phyloP scores from a whole-genome alignment of 2,888 invertebrate species.

The Hirtodrosophila trivittata region DNA sequence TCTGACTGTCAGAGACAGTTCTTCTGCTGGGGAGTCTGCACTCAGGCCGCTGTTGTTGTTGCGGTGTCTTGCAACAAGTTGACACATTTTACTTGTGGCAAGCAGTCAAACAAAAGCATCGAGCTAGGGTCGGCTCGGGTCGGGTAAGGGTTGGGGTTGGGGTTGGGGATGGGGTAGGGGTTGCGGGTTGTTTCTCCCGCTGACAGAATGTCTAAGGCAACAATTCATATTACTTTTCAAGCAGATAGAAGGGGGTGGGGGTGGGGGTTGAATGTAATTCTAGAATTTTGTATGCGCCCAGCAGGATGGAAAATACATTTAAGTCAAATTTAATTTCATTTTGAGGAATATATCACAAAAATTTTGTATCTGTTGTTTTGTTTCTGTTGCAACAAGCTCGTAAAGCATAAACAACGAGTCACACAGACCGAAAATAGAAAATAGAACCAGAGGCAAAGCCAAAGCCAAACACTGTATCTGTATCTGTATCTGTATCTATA shows the following conservation, averaged over 20 bases:
- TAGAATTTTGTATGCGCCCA: constrained; percentile 13
- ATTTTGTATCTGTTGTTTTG: constrained; percentile 2
- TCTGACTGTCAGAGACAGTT: background rate
- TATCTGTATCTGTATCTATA: background rate
- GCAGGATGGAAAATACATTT: constrained; percentile 22
- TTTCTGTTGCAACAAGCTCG: too few relatives aligned
- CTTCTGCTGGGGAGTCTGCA: too few relatives aligned
- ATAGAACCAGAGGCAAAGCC: constrained; percentile 12
- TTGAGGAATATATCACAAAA: constrained; percentile 17
- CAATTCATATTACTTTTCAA: constrained; percentile 22
- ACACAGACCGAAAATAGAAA: constrained; percentile 40
- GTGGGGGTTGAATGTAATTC: constrained; percentile 11
- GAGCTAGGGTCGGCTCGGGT: too few relatives aligned
- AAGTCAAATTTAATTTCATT: constrained; percentile 34
- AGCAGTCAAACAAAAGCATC: background rate
- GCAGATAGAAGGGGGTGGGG: background rate
- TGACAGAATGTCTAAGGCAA: constrained; percentile 9
- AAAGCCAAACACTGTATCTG: constrained; percentile 4
- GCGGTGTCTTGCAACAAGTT: constrained; percentile 24
- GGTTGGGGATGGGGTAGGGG: background rate
- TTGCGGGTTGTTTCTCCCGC: background rate
- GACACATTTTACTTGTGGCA: constrained; percentile 36
- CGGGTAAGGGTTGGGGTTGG: background rate
- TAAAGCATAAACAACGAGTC: constrained; percentile 54
- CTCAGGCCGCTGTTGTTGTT: too few relatives aligned